Evolutionary conservation across 2,113 vertebrate species (phyloP).

Genomic region (Pomatostomus ruficeps): DNA sequence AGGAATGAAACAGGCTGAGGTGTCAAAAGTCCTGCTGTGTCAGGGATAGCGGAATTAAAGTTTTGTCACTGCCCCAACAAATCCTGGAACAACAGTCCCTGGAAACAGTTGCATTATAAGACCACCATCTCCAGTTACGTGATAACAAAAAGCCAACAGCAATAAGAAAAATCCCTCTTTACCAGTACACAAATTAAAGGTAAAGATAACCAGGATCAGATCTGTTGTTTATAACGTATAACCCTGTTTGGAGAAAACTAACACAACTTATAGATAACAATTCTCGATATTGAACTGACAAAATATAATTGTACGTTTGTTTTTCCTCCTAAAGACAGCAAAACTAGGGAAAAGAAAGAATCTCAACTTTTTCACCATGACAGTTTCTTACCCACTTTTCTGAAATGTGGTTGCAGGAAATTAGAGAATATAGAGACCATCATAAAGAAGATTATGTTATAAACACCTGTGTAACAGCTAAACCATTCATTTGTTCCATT

Average conservation of each 20-base stretch:
- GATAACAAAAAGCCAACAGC: background rate
- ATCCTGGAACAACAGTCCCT: background rate
- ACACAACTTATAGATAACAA: background rate
- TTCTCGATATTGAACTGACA: background rate
- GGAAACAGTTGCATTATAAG: background rate
- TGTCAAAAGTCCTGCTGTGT: background rate
- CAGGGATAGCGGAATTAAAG: background rate
- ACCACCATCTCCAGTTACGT: background rate
- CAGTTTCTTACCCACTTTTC: background rate
- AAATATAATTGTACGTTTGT: background rate
- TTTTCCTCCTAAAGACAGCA: background rate
- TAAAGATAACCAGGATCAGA: background rate
- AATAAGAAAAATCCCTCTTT: background rate
- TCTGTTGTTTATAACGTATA: background rate
- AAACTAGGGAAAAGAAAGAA: background rate
- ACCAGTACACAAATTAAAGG: background rate
- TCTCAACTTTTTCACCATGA: background rate
- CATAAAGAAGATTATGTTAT: background rate
- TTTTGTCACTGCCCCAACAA: background rate
- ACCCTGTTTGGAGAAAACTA: background rate
- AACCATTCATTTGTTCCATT: background rate
- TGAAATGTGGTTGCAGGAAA: background rate
- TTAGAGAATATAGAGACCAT: background rate
- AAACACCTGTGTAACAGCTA: background rate
- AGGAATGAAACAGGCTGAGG: background rate